A percentile compares a stretch with the other conserved stretches of the same genome.
These are phyloP conservation scores for Podarcis cretensis DNA, from an alignment of 2,113 vertebrate genomes.

Conservation along the genomic window DNA sequence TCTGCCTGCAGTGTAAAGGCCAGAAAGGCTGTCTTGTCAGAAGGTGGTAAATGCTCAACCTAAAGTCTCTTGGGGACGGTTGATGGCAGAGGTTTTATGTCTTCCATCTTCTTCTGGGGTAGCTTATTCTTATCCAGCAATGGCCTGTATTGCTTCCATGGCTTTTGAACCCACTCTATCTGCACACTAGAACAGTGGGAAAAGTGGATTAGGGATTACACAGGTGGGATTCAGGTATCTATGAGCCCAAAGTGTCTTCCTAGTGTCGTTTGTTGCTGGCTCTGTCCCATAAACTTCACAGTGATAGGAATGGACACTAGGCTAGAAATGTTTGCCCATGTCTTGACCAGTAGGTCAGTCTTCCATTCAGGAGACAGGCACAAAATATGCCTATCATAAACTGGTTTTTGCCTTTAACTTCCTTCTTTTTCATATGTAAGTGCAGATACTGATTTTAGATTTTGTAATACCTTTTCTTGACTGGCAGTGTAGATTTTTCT, in stretches of 20 bases:
- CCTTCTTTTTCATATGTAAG: background rate
- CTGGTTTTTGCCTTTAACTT: background rate
- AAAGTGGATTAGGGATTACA: background rate
- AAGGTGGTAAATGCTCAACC: background rate
- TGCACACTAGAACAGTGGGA: background rate
- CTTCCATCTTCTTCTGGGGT: background rate
- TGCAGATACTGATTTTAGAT: background rate
- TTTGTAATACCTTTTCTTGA: too few relatives aligned
- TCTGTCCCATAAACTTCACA: background rate
- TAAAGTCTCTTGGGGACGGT: background rate
- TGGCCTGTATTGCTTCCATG: too few relatives aligned
- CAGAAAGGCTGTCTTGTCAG: background rate
- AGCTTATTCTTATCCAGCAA: background rate
- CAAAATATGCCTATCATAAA: background rate
- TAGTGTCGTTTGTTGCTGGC: background rate
- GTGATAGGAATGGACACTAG: background rate
- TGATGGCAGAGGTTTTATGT: background rate
- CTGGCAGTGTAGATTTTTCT: too few relatives aligned
- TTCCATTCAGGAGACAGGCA: background rate
- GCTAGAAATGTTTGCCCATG: background rate
- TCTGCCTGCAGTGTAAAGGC: background rate
- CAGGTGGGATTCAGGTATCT: background rate
- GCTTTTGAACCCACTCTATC: background rate
- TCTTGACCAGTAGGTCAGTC: background rate
- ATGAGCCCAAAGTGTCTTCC: background rate